phyloP scores from a whole-genome alignment of 2,797 vertebrate genomes.

The Sebastiscus albofasciatus region DNA sequence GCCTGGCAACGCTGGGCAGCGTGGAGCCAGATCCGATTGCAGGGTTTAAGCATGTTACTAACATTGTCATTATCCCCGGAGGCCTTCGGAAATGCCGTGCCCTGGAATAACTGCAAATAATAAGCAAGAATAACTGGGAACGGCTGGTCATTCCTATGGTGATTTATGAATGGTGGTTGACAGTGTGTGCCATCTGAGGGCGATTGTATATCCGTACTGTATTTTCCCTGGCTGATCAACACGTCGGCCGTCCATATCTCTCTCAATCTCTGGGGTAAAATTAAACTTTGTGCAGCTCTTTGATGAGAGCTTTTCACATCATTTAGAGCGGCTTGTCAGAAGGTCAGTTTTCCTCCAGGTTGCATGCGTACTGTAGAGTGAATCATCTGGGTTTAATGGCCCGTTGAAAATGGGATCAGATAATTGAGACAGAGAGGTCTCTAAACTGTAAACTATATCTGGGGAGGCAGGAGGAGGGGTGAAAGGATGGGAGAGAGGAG shows the following conservation, averaged over 20 bases:
- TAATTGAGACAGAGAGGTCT: slow-evolving; percentile 38
- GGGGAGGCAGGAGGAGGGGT: neutral
- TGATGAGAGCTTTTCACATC: slow-evolving; percentile 50
- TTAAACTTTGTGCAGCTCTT: slow-evolving; percentile 19
- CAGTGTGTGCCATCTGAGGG: slow-evolving; percentile 44
- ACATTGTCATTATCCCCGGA: slow-evolving; percentile 72
- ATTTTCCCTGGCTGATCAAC: slow-evolving; percentile 56
- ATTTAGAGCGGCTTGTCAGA: slow-evolving; percentile 45
- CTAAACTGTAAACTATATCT: slow-evolving; percentile 41
- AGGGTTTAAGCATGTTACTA: slow-evolving; percentile 63
- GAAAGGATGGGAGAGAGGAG: neutral
- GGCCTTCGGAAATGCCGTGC: slow-evolving; percentile 51
- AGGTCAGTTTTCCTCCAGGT: slow-evolving; percentile 25
- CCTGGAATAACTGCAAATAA: slow-evolving; percentile 66
- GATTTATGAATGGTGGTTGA: slow-evolving; percentile 73
- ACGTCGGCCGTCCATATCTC: slow-evolving; percentile 10
- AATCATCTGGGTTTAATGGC: slow-evolving; percentile 57
- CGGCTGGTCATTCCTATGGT: slow-evolving; percentile 50
- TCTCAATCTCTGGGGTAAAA: slow-evolving; percentile 29
- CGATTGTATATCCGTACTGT: slow-evolving; percentile 38
- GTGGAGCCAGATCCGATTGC: slow-evolving; percentile 71
- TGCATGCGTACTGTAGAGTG: slow-evolving; percentile 12
- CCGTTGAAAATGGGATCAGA: slow-evolving; percentile 53
- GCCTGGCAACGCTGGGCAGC: slow-evolving; percentile 42
- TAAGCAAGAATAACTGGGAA: slow-evolving; percentile 62